Evolutionary conservation across 2,113 vertebrate genomes (phyloP), one percentile per base, ranked within the genome.

Genomic region (Elachura formosa): DNA sequence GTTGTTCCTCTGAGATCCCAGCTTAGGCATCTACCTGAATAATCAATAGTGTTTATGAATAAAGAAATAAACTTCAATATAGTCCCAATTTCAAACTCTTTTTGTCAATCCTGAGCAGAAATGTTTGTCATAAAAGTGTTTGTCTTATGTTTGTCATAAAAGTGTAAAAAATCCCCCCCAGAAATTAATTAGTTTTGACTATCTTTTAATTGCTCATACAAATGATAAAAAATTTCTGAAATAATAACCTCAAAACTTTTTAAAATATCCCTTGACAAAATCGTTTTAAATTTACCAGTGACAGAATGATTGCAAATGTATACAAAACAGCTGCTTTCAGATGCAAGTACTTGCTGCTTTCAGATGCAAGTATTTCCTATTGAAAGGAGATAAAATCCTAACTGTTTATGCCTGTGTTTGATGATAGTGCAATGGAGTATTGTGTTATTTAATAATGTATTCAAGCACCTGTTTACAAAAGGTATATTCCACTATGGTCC

Each of bases 371-470:
- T 96, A 95, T n/a, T 58, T 73, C 49, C 64, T 92, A 56, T 52
- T 96, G 93, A 77, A 94, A 79, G 91, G 48, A 83, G 67, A 93
- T 90, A 83, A 87, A 85, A 90, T 94, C 71, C 81, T 77, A 88
- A 77, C 87, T 62, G 66, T 90, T 96, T 94, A 93, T 90, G 69
- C 67, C 78, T 93, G 67, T 1, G 33, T 95, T 95, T 92, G 88
- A 95, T 96, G 87, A 90, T 74, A 93, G 49, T 87, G 58, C 85
- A 86, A 54, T 91, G 94, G 89, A 96, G 77, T 89, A 95, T 93
- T 95, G 83, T 96, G 77, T 81, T 96, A 93, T 90, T 97, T 93
- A 96, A 96, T 96, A 97, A 96, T 96, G 77, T 61, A 97, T 96
- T 96, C 63, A 85, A 93, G 80, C 91, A 96, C 94, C 91, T 96